Percentiles rank a stretch among this genome's conserved stretches.
Conservation (phyloP, 30 jellyfish, hydroid and myxozoan genomes). For the Turritopsis rubra region DNA sequence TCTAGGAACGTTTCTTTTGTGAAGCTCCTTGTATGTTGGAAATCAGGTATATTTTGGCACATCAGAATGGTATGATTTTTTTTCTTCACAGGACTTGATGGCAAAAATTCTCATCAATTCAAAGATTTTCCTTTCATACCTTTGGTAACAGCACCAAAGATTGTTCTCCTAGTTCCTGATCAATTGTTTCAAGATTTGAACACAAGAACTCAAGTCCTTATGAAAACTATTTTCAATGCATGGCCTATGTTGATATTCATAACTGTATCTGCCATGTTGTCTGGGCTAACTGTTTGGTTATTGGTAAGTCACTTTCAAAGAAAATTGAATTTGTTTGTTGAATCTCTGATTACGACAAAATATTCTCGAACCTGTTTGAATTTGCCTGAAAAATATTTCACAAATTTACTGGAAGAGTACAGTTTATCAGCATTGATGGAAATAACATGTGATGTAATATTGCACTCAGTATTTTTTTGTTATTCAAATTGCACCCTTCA, state of each 20-base stretch:
- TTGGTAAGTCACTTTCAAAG: conserved; percentile 40
- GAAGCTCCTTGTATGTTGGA: no score
- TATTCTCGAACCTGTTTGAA: no score
- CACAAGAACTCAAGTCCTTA: conserved; percentile 81
- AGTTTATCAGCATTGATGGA: no score
- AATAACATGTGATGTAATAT: no score
- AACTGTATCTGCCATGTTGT: conserved; percentile 73
- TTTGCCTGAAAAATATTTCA: no score
- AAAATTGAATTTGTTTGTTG: neutral
- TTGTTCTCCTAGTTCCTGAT: conserved; percentile 77
- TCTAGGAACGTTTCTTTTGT: no score
- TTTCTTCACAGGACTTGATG: conserved; percentile 41
- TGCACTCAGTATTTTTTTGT: no score
- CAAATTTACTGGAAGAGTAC: no score
- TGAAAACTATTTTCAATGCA: conserved; percentile 81
- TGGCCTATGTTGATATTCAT: conserved; percentile 96
- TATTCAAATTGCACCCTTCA: no score
- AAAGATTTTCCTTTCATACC: conserved; percentile 84
- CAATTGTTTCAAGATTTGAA: conserved; percentile 54
- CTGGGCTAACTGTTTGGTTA: conserved; percentile 88
- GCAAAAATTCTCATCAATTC: conserved; percentile 41
- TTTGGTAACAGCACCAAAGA: conserved; percentile 81
- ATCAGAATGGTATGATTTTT: neutral
- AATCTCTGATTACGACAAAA: neutral
- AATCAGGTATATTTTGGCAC: neutral